These are phyloP conservation scores for Enteromius viviparus DNA, from an alignment of 2,797 vertebrate species.

Conservation along the genomic window DNA sequence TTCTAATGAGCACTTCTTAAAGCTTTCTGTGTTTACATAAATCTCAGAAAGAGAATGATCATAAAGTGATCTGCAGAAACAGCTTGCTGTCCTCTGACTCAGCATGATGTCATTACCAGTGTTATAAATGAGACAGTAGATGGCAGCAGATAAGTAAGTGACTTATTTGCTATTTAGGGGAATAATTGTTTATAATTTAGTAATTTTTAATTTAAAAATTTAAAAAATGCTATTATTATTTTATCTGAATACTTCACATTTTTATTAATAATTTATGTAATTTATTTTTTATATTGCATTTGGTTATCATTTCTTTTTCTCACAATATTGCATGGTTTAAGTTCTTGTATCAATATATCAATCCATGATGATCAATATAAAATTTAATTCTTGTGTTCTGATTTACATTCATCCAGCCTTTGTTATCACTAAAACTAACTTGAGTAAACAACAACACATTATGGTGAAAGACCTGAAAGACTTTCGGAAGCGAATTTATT, in stretches of 20 bases:
- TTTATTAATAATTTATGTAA: neutral
- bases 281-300: neutral
- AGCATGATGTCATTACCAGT: constrained; percentile 41
- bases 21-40: neutral
- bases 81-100: neutral
- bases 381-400: no score
- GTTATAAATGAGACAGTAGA: constrained; percentile 61
- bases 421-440: neutral
- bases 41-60: neutral
- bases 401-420: neutral
- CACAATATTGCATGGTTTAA: neutral
- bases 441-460: neutral
- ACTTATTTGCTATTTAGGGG: constrained; percentile 16
- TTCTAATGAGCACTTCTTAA: neutral
- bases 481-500: neutral
- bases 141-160: constrained; percentile 65
- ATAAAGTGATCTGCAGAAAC: neutral
- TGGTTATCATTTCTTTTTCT: neutral
- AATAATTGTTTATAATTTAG: constrained; percentile 9
- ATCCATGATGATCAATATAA: neutral
- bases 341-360: neutral
- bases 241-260: neutral
- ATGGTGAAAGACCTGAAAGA: neutral
- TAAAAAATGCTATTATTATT: neutral
- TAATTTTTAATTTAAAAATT: no score